Evolutionary conservation across 1,140 invertebrate genomes (phyloP).

Genomic region (Aphaenogaster rudis): DNA sequence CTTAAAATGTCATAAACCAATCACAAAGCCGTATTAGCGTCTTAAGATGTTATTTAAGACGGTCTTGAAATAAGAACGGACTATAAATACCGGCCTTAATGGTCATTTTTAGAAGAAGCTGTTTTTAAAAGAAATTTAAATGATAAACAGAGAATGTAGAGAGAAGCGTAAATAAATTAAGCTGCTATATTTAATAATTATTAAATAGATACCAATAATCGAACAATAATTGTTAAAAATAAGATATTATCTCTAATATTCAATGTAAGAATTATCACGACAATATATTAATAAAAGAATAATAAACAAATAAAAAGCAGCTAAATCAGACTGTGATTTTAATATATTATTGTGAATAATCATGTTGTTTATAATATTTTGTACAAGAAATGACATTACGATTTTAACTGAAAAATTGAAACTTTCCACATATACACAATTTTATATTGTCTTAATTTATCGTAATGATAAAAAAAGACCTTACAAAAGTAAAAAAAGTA

Average conservation of each 20-base stretch:
- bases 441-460: neutral
- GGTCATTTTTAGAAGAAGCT: neutral
- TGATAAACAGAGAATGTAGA: neutral
- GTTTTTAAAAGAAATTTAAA: constrained; percentile 21
- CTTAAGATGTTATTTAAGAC: too few relatives aligned
- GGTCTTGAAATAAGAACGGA: too few relatives aligned
- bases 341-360: neutral
- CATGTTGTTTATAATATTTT: constrained; percentile 3
- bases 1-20: too few relatives aligned
- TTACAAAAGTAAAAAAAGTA: too few relatives aligned
- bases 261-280: neutral
- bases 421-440: neutral
- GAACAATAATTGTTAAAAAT: neutral
- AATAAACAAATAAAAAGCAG: neutral
- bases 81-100: neutral
- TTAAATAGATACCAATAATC: constrained; percentile 16
- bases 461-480: neutral
- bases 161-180: neutral
- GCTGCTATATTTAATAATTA: neutral
- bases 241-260: constrained; percentile 30
- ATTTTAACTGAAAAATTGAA: constrained; percentile 1
- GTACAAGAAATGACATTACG: neutral
- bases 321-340: neutral
- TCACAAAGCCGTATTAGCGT: too few relatives aligned
- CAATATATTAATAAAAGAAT: neutral